Base-by-base conservation (phyloP, 1,140 invertebrate genomes). In the Hylyphantes graminicola region DNA sequence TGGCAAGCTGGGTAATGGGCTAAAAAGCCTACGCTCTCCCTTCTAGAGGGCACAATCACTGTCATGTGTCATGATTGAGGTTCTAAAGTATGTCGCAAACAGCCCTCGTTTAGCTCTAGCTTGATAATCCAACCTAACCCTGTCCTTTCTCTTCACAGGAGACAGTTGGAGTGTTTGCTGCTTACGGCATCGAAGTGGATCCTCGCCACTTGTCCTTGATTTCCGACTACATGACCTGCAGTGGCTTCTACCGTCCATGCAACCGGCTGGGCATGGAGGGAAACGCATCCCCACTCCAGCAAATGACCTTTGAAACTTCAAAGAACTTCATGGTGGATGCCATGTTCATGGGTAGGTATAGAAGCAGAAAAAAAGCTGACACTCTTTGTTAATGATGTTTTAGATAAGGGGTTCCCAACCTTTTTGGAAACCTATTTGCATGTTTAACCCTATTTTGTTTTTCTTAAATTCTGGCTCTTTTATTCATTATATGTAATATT, bases 161-260 rank as follows among this genome's bases (percentile, higher is more conserved):
- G 92, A 94, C 98, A 54, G 93, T 94, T 89, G 94, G 96, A 89
- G 97, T 98, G 15, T 99, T 99, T 89, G 94, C 94, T 87, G 96
- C 96, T 6, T 99, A 99, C 88, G 97, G 97, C 35, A 99, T 99
- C 88, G 93, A 93, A 17, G 97, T 99, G 0, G 96, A 99, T 91
- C 93, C 94, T 5, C 92, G 97, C 57, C 98, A 99, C 93, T 91
- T 99, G 83, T 94, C 93, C 0, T 90, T 99, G 0, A 93, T 99
- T 78, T 96, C 97, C 0, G 98, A 99, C 90, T 99, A 98, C 89
- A 99, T 99, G 98, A 99, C 97, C 0, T 97, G 93, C 87, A 94
- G 96, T 88, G 98, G 98, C 0, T 91, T 90, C 11, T 98, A 95
- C 87, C 93, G 94, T 88, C 95, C 97, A 0, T 93, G 99, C 89